A percentile compares a stretch with the other conserved stretches of the same genome.
phyloP scores from a whole-genome alignment of 2,888 invertebrate genomes.

The Torymus texanus region DNA sequence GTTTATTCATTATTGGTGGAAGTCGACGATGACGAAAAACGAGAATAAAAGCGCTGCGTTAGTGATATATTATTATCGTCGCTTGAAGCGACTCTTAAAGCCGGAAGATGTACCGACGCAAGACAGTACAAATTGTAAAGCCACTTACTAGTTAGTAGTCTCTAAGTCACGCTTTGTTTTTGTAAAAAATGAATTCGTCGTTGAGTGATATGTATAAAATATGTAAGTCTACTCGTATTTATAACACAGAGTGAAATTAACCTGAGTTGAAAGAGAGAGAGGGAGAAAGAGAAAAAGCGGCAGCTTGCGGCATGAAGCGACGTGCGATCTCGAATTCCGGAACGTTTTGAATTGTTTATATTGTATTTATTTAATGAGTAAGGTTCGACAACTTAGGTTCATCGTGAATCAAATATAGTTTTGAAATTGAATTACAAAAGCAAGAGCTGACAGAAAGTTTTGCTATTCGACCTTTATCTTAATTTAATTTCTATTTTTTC shows the following conservation, averaged over 20 bases:
- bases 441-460: too few relatives aligned
- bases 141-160: constrained; percentile 52
- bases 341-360: constrained; percentile 30
- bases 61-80: constrained; percentile 34
- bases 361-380: constrained; percentile 15
- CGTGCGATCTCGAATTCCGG: constrained; percentile 7
- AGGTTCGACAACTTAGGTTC: background rate
- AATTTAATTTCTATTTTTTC: too few relatives aligned
- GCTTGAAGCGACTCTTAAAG: constrained; percentile 38
- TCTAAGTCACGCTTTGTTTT: constrained; percentile 52
- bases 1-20: constrained; percentile 26
- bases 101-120: constrained; percentile 50
- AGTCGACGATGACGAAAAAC: constrained; percentile 15
- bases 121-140: constrained; percentile 58
- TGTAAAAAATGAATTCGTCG: constrained; percentile 52
- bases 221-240: constrained; percentile 50
- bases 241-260: constrained; percentile 10
- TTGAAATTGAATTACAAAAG: background rate
- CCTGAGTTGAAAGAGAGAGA: too few relatives aligned
- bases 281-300: background rate
- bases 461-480: too few relatives aligned
- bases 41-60: constrained; percentile 13
- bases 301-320: constrained; percentile 14
- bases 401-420: background rate
- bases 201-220: constrained; percentile 55